Evolutionary conservation across 2,113 vertebrate species (phyloP), one percentile per base, ranked within the genome.

Genomic region (Phyllostomus discolor): DNA sequence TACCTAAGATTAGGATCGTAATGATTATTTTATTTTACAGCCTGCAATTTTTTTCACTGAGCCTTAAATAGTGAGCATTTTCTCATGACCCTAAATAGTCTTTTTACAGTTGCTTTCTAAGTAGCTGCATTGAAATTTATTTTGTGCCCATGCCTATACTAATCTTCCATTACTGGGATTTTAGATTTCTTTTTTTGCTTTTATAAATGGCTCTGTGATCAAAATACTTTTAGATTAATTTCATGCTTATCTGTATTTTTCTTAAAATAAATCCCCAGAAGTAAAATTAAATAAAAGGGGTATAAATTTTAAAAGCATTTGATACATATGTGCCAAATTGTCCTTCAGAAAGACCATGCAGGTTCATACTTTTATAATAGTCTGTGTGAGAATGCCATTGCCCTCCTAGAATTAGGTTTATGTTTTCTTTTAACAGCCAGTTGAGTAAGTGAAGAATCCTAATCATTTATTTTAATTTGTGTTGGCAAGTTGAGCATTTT

Each of bases 211-310:
- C 6, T 69, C 11, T 84, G 11, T 79, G 64, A 91, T 83, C 52
- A 85, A 90, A 82, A 69, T 72, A 76, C 20, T 69, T 95, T 83
- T 50, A 82, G 52, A 52, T 83, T 73, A 94, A 28, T 94, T 31
- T 64, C 95, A 93, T 83, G 43, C 33, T 5, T 72, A 11, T 72
- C 28, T 76, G 28, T 92, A 14, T 91, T 93, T 95, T 94, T 62
- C 19, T 70, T 76, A 83, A 81, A 94, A 62, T 82, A 93, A 95
- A 89, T 79, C 54, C 3, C n/a, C 43, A 79, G 57, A 79, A 69
- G 11, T 87, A 88, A 95, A 94, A 52, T 69, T 81, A 82, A 88
- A 28, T 78, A 28, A 82, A 88, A 72, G 19, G 24, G 6, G 7
- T 85, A 43, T 43, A 16, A 91, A 31, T 94, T 79, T 52, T 72